These are phyloP conservation scores for Homalodisca vitripennis DNA, from an alignment of 1,140 invertebrate genomes.

Conservation along the genomic window DNA sequence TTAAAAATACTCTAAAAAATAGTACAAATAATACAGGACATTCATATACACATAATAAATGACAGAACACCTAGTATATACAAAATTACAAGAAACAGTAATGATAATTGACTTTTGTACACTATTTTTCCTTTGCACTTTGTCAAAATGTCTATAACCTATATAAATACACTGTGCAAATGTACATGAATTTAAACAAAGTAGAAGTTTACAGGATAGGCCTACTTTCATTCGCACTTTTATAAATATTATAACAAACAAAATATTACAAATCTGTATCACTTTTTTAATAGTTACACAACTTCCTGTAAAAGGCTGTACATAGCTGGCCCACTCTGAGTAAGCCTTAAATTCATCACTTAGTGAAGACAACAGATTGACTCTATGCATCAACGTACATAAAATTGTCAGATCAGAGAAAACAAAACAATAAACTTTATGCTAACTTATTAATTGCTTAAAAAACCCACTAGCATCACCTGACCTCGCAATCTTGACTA, in stretches of 20 bases:
- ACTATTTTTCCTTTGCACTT: conserved; percentile 43
- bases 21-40: conserved; percentile 39
- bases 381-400: conserved; percentile 23
- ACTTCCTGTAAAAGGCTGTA: conserved; percentile 6
- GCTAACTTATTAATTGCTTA: conserved; percentile 33
- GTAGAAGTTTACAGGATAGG: background rate
- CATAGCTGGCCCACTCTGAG: conserved; percentile 38
- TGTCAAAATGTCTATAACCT: conserved; percentile 42
- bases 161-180: conserved; percentile 44
- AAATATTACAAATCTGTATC: conserved; percentile 41
- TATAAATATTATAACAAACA: conserved; percentile 34
- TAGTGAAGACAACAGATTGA: conserved; percentile 39
- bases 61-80: conserved; percentile 50
- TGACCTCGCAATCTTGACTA: conserved; percentile 81
- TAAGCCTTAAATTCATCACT: conserved; percentile 39
- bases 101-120: conserved; percentile 55
- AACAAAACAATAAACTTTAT: conserved; percentile 40
- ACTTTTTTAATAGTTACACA: conserved; percentile 24
- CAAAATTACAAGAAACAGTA: conserved; percentile 51
- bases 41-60: conserved; percentile 35
- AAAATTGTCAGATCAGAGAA: conserved; percentile 34
- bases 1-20: conserved; percentile 49
- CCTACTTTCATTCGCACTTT: conserved; percentile 33
- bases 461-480: conserved; percentile 57
- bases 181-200: conserved; percentile 38